phyloP scores from a whole-genome alignment of 2,888 invertebrate species.

The Lissonota sp. region DNA sequence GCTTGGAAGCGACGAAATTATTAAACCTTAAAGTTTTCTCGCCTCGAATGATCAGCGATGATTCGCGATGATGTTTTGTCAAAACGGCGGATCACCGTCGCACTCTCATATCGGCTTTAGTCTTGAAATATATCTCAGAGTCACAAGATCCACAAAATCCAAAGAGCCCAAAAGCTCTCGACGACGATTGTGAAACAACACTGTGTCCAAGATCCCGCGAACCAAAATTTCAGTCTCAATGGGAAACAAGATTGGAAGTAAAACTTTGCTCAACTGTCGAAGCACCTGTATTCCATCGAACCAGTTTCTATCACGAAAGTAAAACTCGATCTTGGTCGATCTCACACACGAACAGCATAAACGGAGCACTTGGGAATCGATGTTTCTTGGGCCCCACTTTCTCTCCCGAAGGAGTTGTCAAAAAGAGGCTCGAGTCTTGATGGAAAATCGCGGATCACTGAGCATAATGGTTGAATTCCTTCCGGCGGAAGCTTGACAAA shows the following conservation, averaged over 20 bases:
- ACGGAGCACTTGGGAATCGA: no score
- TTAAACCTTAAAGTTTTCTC: conserved; percentile 5
- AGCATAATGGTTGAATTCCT: conserved; percentile 36
- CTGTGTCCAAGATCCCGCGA: background rate
- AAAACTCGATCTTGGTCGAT: background rate
- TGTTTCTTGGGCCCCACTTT: background rate
- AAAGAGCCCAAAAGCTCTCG: background rate
- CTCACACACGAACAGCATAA: conserved; percentile 4
- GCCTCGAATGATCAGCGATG: conserved; percentile 23
- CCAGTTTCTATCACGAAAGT: conserved; percentile 17
- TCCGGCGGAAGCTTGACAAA: conserved; percentile 31
- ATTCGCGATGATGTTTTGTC: background rate
- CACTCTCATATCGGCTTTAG: conserved; percentile 43
- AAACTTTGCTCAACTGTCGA: conserved; percentile 3
- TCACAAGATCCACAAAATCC: background rate
- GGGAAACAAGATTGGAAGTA: background rate
- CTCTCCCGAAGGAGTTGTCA: background rate
- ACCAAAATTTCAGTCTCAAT: conserved; percentile 11
- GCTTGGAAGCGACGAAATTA: conserved; percentile 26
- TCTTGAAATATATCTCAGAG: background rate
- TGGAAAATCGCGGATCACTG: conserved; percentile 12
- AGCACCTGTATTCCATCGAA: conserved; percentile 25
- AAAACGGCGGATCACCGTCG: conserved; percentile 50
- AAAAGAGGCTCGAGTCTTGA: background rate
- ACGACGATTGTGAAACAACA: conserved; percentile 15